Evolutionary conservation across 2,113 vertebrate species (phyloP), one percentile per base, ranked within the genome.

Genomic region (Corynorhinus townsendii): DNA sequence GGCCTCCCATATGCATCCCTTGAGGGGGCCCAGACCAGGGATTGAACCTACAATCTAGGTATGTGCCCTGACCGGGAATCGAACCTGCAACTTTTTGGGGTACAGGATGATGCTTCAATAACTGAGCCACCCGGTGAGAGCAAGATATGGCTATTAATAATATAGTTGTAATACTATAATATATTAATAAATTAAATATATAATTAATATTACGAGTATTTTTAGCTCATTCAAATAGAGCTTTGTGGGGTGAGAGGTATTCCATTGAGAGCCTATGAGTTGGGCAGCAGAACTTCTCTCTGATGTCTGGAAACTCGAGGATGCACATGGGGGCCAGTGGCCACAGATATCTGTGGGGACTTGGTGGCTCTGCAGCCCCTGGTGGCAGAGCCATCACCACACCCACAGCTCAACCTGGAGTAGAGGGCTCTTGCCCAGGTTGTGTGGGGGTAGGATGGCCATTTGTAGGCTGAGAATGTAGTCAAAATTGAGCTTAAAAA

Each of bases 201-300:
- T 73, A 73, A 62, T 75, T 45, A 26, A 30, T 38, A 14, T 26
- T 52, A 26, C 6, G 56, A 38, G 35, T 68, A 14, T 59, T 87
- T 35, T 81, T 40, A 72, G 24, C 15, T 72, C 5, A 77, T 97
- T 92, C 95, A 96, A 92, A 90, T 86, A 89, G 86, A 90, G 86
- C 94, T 35, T 40, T 81, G 16, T 80, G 40, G 33, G 64, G 64
- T n/a, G 33, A 73, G 82, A 73, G 85, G 93, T 79, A 93, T 95
- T 90, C 40, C 81, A 5, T 15, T 66, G 90, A 93, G 91, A 91
- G 87, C 96, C 76, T 92, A 30, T 5, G n/a, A 22, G 19, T 9
- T 22, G 33, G 30, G 33, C 64, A 8, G 64, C 64, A n/a, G 64
- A 30, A 7, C 62, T 28, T 33, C 64, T 17, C 15, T 68, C 64